Percentiles rank a stretch among this genome's conserved stretches.
Conservation (phyloP, 2,113 vertebrate genomes). For the Callipepla californica region DNA sequence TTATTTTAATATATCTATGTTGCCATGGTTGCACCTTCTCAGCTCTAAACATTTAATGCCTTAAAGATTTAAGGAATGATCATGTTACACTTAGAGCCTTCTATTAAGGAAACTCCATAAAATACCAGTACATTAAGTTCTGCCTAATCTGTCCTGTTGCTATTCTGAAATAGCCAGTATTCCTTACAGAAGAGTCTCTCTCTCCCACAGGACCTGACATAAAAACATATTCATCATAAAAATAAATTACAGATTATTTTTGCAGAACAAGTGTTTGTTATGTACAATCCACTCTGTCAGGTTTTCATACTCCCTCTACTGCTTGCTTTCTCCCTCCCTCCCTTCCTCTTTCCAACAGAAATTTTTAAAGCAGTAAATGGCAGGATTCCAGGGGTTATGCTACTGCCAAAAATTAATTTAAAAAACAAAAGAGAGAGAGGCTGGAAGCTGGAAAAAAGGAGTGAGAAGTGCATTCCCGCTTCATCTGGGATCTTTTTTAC, state of each 20-base stretch:
- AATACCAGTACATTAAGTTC: background rate
- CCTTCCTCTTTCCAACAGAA: background rate
- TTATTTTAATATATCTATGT: background rate
- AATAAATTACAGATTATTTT: constrained; percentile 1
- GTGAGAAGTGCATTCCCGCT: constrained; percentile 1
- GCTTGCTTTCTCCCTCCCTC: background rate
- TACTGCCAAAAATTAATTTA: constrained; percentile 57
- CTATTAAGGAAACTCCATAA: constrained; percentile 6
- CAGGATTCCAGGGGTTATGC: constrained; percentile 41
- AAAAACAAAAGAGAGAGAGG: constrained; percentile 36
- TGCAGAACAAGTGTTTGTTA: background rate
- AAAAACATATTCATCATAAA: constrained; percentile 4
- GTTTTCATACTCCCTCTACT: background rate
- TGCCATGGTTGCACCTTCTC: constrained; percentile 26
- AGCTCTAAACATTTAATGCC: constrained; percentile 18
- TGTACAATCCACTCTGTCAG: background rate
- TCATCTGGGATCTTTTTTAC: constrained; percentile 16
- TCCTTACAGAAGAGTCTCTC: background rate
- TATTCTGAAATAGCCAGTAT: background rate
- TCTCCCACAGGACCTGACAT: background rate
- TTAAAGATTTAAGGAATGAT: constrained; percentile 23
- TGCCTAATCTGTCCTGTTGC: background rate
- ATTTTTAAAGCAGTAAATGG: constrained; percentile 36
- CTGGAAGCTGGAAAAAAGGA: background rate
- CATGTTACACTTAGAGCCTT: background rate